Evolutionary conservation across 2,888 invertebrate species (phyloP), one percentile per base, ranked within the genome.

Genomic region (Plemyria rubiginata): DNA sequence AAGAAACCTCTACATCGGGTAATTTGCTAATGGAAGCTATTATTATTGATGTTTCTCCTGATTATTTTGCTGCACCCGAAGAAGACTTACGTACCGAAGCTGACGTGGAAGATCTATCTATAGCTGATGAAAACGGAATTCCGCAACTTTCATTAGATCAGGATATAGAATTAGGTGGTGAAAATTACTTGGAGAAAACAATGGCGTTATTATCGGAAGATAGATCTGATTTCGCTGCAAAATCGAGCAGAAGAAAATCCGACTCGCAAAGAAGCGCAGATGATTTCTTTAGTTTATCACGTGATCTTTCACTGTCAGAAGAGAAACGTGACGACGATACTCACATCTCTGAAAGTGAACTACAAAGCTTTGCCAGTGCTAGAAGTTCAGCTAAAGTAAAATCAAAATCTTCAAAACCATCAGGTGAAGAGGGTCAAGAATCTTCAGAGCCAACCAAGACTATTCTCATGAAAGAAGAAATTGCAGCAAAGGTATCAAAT

Each of bases 21-120:
- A 97, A 97, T 80, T 90, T 98, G 0, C 84, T 97, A 0, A 97
- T 98, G 97, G 98, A 98, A 88, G 98, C 98, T 0, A 96, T 98
- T 29, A 96, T 98, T 12, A 97, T 98, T 56, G 98, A 98, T 70
- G 97, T 98, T 0, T 95, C 96, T 0, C 96, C 97, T 0, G 97
- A 97, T 71, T 97, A 96, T 75, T 97, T 97, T 77, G 94, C 94
- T 0, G 93, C 95, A n/a, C 95, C 95, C 3, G 96, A 95, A 71
- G 97, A 97, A 77, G 97, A 97, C 80, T 89, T 96, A 65, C 94
- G 97, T 57, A 98, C 98, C 0, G 97, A 98, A 87, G 97, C 97
- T 0, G 97, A 97, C 70, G 91, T 98, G 66, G 97, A 97, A 80
- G 97, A 97, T 75, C 95, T 97, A 64, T 97, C 97, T 0, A 95